Evolutionary conservation across 2,797 vertebrate species (phyloP), one percentile per base, ranked within the genome.

Genomic region (Aplochiton taeniatus): DNA sequence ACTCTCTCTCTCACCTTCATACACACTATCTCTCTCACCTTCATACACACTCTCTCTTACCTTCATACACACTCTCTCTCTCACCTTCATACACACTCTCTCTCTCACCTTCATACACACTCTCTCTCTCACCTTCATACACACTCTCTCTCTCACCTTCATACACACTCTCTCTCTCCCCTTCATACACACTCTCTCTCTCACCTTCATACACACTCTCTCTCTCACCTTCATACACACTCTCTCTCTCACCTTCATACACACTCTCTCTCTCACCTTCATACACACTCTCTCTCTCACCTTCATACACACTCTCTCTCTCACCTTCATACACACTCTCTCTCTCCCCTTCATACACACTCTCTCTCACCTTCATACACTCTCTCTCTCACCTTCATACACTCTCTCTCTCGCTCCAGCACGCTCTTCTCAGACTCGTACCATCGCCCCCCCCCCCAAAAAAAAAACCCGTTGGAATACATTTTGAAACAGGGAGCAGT

Each of bases 401-500:
- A 46, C 9, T 20, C 53, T 11, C 13, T 20, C 16, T 13, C 11
- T 18, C 42, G 1, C 8, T 14, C 13, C 42, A 45, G 11, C 17
- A 11, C 41, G 9, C 17, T 54, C 17, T 16, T 59, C 7, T 43
- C 20, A 31, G 4, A 55, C 63, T 19, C 47, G 68, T 70, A 58
- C 31, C n/a, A n/a, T n/a, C n/a, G n/a, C n/a, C n/a, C n/a, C 31
- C 31, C 31, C 31, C 6, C 31, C 68, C 76, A 71, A 65, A 54
- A 54, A 63, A 52, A 31, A 59, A 31, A 69, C 13, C 5, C 54
- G 48, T 45, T 41, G 51, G 61, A 45, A 76, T 63, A 45, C 48
- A 73, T 77, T 68, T 77, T 68, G 11, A 45, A 77, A 63, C 63
- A 45, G 51, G 50, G 17, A 31, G 63, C 45, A 43, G 62, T 53